A percentile compares a stretch with the other conserved stretches of the same genome.
Conservation (phyloP, 2,888 invertebrate species). For the Drosophila paramelanica region DNA sequence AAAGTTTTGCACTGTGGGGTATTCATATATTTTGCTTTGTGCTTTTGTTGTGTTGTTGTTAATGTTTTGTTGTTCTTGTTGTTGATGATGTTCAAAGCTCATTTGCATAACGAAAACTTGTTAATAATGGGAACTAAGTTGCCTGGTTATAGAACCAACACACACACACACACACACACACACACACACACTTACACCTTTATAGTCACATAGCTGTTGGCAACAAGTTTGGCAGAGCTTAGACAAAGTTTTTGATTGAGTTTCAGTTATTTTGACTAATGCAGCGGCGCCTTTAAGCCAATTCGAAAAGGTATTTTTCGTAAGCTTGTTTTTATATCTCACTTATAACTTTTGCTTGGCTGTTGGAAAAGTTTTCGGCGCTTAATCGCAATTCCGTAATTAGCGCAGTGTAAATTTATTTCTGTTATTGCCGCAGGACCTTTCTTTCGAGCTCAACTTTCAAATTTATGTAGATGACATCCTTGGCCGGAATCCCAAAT, state of each 20-base stretch:
- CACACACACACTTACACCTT: slow-evolving; percentile 9
- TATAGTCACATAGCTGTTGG: slow-evolving; percentile 28
- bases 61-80: slow-evolving; percentile 16
- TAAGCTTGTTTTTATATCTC: slow-evolving; percentile 32
- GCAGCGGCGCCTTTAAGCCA: slow-evolving; percentile 13
- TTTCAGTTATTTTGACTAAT: slow-evolving; percentile 38
- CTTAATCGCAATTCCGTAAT: slow-evolving; percentile 50
- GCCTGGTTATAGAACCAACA: slow-evolving; percentile 25
- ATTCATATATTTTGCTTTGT: slow-evolving; percentile 21
- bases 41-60: slow-evolving; percentile 10
- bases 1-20: neutral
- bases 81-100: slow-evolving; percentile 28
- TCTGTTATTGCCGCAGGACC: slow-evolving; percentile 12
- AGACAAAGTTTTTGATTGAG: slow-evolving; percentile 57
- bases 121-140: slow-evolving; percentile 57
- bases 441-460: slow-evolving; percentile 16
- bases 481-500: neutral
- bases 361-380: slow-evolving; percentile 41
- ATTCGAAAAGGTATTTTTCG: slow-evolving; percentile 48
- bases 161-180: slow-evolving; percentile 10
- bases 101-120: slow-evolving; percentile 58
- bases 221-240: slow-evolving; percentile 46
- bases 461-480: slow-evolving; percentile 43
- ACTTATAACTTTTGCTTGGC: slow-evolving; percentile 34
- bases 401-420: slow-evolving; percentile 34